phyloP scores from a whole-genome alignment of 2,888 invertebrate genomes.

The Fragum whitleyi region DNA sequence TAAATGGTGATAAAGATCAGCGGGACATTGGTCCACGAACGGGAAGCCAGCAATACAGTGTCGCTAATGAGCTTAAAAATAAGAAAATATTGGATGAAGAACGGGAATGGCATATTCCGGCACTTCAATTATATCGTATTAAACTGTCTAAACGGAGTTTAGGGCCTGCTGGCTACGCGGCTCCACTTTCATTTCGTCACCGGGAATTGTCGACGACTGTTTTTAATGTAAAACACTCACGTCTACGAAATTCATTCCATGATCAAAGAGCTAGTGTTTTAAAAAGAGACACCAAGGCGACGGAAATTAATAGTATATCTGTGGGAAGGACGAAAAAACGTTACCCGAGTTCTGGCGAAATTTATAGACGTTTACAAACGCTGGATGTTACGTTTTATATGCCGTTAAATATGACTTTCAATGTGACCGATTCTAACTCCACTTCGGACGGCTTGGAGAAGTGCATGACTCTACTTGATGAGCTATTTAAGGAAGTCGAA shows the following conservation, averaged over 20 bases:
- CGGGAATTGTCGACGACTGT: background rate
- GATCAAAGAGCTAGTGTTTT: background rate
- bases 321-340: background rate
- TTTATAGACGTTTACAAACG: slow-evolving; percentile 2
- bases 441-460: slow-evolving; percentile 17
- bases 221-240: background rate
- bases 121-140: slow-evolving; percentile 19
- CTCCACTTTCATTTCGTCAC: background rate
- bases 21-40: background rate
- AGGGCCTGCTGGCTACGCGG: background rate
- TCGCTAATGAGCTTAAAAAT: slow-evolving; percentile 23
- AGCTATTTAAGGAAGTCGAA: slow-evolving; percentile 7
- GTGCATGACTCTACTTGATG: slow-evolving; percentile 11
- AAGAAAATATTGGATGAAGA: slow-evolving; percentile 23
- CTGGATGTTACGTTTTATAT: slow-evolving; percentile 15
- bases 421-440: slow-evolving; percentile 5
- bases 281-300: slow-evolving; percentile 8
- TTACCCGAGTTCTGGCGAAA: slow-evolving; percentile 2
- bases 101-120: slow-evolving; percentile 12
- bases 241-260: background rate
- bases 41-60: background rate
- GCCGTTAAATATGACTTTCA: slow-evolving; percentile 24
- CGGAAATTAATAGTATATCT: background rate
- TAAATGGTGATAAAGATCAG: slow-evolving; percentile 15
- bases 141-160: slow-evolving; percentile 24